These are phyloP conservation scores for Pseudorasbora parva DNA, from an alignment of 2,113 vertebrate species.

Conservation along the genomic window DNA sequence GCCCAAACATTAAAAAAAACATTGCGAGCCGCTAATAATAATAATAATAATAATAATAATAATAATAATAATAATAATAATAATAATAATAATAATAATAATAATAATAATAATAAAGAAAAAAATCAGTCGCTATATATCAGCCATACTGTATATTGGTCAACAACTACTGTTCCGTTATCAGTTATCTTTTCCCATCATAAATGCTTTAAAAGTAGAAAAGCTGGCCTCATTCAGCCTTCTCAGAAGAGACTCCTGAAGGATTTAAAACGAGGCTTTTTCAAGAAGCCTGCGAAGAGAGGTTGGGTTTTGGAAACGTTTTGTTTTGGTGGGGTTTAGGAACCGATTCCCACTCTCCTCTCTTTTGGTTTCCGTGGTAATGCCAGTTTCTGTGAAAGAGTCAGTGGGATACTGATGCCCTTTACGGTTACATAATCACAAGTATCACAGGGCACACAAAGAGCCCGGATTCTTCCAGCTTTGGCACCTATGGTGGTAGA, in stretches of 20 bases:
- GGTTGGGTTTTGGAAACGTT: constrained; percentile 6
- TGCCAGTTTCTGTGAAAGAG: constrained; percentile 42
- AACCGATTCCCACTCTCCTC: constrained; percentile 1
- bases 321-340: constrained; percentile 19
- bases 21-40: too few relatives aligned
- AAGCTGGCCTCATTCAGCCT: neutral
- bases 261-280: neutral
- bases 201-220: neutral
- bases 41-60: too few relatives aligned
- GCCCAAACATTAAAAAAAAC: too few relatives aligned
- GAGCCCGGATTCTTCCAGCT: constrained; percentile 41
- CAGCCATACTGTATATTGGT: too few relatives aligned
- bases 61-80: too few relatives aligned
- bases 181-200: too few relatives aligned
- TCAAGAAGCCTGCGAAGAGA: neutral
- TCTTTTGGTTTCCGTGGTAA: constrained; percentile 35
- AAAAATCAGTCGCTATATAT: too few relatives aligned
- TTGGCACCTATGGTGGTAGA: constrained; percentile 50
- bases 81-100: too few relatives aligned
- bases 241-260: neutral
- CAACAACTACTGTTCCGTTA: too few relatives aligned
- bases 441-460: constrained; percentile 41
- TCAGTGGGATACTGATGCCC: constrained; percentile 54
- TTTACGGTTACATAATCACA: constrained; percentile 44
- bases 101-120: too few relatives aligned